A percentile compares a stretch with the other conserved stretches of the same genome.
Evolutionary conservation across 2,797 vertebrate genomes (phyloP).

Genomic region (Malacoraja senta): DNA sequence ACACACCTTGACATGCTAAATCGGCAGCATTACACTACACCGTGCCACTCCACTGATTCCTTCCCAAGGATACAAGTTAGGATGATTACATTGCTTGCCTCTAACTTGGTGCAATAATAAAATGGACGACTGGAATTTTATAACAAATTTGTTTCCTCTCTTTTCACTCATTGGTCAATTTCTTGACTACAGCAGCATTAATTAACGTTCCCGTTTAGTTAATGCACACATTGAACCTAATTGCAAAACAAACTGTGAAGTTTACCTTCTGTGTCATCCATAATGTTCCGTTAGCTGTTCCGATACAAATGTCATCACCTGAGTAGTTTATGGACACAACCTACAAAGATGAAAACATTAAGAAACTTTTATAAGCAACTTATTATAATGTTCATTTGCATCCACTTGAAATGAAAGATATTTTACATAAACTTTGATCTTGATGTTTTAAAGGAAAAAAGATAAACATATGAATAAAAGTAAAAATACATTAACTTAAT

Average conservation of each 20-base stretch:
- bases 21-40: background rate
- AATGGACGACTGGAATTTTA: background rate
- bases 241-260: background rate
- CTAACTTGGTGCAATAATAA: background rate
- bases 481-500: slow-evolving; percentile 46
- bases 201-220: background rate
- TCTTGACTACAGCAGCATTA: background rate
- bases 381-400: background rate
- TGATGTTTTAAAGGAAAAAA: background rate
- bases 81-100: background rate
- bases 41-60: background rate
- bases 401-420: background rate
- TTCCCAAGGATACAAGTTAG: background rate
- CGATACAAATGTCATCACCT: slow-evolving; percentile 75
- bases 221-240: background rate
- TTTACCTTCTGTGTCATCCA: slow-evolving; percentile 83
- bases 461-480: background rate
- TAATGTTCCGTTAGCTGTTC: slow-evolving; percentile 64
- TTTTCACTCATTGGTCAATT: background rate
- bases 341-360: slow-evolving; percentile 50
- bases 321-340: slow-evolving; percentile 80
- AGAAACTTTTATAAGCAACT: background rate
- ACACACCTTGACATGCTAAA: background rate
- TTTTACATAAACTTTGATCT: background rate
- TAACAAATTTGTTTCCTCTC: background rate